These are phyloP conservation scores for Poecile montanus DNA, from an alignment of 2,797 vertebrate species.

Conservation along the genomic window DNA sequence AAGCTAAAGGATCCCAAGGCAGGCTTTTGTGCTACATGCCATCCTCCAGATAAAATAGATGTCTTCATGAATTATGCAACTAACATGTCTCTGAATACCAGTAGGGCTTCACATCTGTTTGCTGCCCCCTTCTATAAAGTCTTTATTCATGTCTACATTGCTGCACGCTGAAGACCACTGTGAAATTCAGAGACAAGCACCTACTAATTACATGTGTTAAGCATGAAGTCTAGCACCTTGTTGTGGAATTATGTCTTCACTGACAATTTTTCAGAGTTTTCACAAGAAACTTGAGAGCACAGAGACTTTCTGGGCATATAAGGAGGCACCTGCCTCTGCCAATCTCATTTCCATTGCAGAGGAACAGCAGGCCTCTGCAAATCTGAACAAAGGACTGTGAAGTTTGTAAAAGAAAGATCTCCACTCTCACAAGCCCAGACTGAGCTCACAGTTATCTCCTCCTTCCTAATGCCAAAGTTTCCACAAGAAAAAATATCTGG, in stretches of 20 bases:
- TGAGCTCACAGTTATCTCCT: not conserved
- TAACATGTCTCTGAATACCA: not conserved
- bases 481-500: not conserved
- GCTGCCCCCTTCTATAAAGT: not conserved
- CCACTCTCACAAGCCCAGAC: not conserved
- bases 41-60: not conserved
- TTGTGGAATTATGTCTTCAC: not conserved
- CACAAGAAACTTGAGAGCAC: not conserved
- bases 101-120: not conserved
- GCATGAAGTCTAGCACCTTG: not conserved
- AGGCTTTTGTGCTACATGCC: not conserved
- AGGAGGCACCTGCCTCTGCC: not conserved
- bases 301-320: not conserved
- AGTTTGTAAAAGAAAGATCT: not conserved
- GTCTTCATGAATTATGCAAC: not conserved
- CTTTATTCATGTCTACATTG: not conserved
- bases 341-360: not conserved
- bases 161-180: not conserved
- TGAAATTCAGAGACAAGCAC: not conserved
- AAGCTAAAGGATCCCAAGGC: not conserved
- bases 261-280: not conserved
- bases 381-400: not conserved
- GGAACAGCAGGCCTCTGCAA: not conserved
- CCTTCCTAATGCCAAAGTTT: not conserved
- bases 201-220: not conserved